phyloP scores from a whole-genome alignment of 2,113 vertebrate species.

The Alces alces region DNA sequence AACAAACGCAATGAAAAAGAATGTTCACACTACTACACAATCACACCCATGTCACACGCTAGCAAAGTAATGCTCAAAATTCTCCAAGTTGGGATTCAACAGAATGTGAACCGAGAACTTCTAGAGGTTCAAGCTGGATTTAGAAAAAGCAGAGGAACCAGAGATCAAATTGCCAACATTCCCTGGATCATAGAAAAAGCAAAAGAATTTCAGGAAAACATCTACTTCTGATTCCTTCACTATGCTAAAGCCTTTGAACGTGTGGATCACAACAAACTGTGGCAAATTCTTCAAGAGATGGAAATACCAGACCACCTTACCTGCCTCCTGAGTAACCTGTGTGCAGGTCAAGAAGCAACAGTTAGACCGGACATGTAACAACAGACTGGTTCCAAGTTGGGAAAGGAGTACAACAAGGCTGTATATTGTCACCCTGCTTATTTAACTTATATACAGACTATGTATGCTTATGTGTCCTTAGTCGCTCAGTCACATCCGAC shows the following conservation, averaged over 20 bases:
- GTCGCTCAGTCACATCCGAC: rapidly evolving
- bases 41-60: not conserved
- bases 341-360: not conserved
- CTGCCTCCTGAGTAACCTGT: not conserved
- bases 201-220: not conserved
- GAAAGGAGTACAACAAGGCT: not conserved
- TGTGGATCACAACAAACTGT: not conserved
- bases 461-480: not conserved
- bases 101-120: rapidly evolving
- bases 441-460: not conserved
- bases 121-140: not conserved
- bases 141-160: not conserved
- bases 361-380: not conserved
- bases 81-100: not conserved
- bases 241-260: not conserved
- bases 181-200: not conserved
- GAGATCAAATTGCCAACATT: not conserved
- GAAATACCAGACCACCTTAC: not conserved
- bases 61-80: not conserved
- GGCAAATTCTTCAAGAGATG: not conserved
- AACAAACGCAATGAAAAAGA: not conserved
- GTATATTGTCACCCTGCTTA: not conserved
- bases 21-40: not conserved
- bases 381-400: not conserved
- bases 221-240: not conserved